Percentiles rank a stretch among this genome's conserved stretches.
Conservation (phyloP, 2,113 vertebrate species). For the Prochilodus magdalenae region DNA sequence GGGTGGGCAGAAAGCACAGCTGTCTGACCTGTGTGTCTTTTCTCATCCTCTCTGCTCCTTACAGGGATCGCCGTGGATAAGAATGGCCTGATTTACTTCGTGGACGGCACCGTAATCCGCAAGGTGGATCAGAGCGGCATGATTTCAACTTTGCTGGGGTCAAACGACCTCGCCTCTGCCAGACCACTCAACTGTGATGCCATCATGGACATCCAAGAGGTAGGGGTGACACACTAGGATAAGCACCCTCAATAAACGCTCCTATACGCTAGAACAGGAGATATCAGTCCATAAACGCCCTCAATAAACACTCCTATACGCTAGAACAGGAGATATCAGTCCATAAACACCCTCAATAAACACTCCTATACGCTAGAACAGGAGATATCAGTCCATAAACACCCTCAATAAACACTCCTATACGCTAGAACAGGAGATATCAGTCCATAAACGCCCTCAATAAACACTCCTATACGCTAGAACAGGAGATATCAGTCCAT, state of each 20-base stretch:
- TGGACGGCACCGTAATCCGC: conserved; percentile 96
- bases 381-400: too few relatives aligned
- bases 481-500: not conserved
- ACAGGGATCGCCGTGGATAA: conserved; percentile 94
- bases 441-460: not conserved
- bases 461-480: not conserved
- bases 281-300: too few relatives aligned
- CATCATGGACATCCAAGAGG: conserved; percentile 98
- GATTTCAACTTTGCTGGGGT: conserved; percentile 94
- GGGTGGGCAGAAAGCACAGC: conserved; percentile 61
- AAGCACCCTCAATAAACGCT: too few relatives aligned
- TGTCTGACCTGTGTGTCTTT: conserved; percentile 50
- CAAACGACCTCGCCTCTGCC: conserved; percentile 94
- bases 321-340: too few relatives aligned
- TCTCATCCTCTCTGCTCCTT: conserved; percentile 54
- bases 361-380: too few relatives aligned
- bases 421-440: too few relatives aligned
- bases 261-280: too few relatives aligned
- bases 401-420: too few relatives aligned
- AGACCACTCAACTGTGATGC: conserved; percentile 94
- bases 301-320: too few relatives aligned
- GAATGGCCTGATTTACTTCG: conserved; percentile 96
- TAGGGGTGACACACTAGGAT: too few relatives aligned
- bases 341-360: not conserved
- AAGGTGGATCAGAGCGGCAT: conserved; percentile 97